Conservation (phyloP, 2,797 vertebrate genomes). For the Sebastes wilsoni region DNA sequence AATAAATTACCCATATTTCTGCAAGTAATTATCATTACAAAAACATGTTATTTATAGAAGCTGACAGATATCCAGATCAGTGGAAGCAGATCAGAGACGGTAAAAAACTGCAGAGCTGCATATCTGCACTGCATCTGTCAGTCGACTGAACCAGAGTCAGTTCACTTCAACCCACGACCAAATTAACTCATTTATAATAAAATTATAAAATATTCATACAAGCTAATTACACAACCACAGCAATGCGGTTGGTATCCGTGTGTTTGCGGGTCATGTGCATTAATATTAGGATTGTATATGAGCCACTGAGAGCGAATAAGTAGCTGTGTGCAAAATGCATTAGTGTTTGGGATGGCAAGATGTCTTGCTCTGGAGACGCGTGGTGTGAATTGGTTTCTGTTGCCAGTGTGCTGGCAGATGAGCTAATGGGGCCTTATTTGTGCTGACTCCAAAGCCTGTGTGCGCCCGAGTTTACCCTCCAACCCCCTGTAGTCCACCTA, state of each 20-base stretch:
- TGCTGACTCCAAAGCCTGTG: slow-evolving; percentile 75
- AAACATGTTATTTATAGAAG: slow-evolving; percentile 35
- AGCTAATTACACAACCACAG: slow-evolving; percentile 21
- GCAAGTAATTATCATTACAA: slow-evolving; percentile 6
- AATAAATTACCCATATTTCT: not conserved
- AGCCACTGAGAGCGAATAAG: not conserved
- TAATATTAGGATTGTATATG: slow-evolving; percentile 20
- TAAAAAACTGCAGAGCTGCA: slow-evolving; percentile 4
- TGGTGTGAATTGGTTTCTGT: slow-evolving; percentile 48
- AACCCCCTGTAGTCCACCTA: slow-evolving; percentile 64
- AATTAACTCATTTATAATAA: slow-evolving; percentile 22
- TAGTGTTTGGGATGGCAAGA: not conserved
- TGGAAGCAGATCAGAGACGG: slow-evolving; percentile 11
- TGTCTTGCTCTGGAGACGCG: slow-evolving; percentile 28
- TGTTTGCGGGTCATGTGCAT: slow-evolving; percentile 52
- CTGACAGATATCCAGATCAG: slow-evolving; percentile 17
- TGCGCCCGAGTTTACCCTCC: slow-evolving; percentile 64
- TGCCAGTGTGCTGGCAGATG: slow-evolving; percentile 58
- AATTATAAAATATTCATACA: slow-evolving; percentile 45
- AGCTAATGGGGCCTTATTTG: slow-evolving; percentile 70
- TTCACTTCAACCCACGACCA: slow-evolving; percentile 14
- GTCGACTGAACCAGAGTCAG: not conserved
- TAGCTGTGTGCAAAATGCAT: slow-evolving; percentile 18
- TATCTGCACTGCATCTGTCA: slow-evolving; percentile 11
- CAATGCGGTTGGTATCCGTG: slow-evolving; percentile 7